These are phyloP conservation scores for Balaenoptera acutorostrata DNA, from an alignment of 2,113 vertebrate species.

Conservation along the genomic window DNA sequence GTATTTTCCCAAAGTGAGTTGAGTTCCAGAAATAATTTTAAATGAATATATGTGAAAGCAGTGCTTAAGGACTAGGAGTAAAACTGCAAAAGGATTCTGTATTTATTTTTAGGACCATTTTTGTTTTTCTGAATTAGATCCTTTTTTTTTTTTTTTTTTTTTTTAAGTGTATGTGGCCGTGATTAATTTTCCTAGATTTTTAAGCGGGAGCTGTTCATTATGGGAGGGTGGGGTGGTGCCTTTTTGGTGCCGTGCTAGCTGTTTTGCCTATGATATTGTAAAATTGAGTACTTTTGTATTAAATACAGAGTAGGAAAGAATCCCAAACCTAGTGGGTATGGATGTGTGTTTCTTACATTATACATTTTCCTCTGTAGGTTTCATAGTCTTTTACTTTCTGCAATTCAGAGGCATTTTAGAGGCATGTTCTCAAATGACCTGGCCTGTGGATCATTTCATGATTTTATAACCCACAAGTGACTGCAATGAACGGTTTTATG, in stretches of 20 bases:
- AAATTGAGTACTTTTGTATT: neutral
- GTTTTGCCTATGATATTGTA: neutral
- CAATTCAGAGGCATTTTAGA: neutral
- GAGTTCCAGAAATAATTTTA: slow-evolving; percentile 10
- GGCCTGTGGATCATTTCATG: neutral
- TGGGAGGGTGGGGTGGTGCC: too few species aligned
- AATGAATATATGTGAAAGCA: neutral
- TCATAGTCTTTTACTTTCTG: neutral
- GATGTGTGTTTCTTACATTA: neutral
- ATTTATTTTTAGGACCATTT: slow-evolving; percentile 26
- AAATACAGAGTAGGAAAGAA: neutral
- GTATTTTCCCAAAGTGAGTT: neutral
- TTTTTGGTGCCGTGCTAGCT: neutral
- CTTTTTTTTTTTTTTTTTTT: neutral
- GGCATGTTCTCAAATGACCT: neutral
- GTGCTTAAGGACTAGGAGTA: neutral
- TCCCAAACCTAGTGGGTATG: neutral
- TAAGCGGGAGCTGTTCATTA: neutral
- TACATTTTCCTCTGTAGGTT: neutral
- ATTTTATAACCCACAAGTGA: neutral
- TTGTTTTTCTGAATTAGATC: neutral
- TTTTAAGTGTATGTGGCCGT: neutral
- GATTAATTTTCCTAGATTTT: neutral
- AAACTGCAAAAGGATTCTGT: neutral
- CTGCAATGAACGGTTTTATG: neutral